Percentiles rank a stretch among this genome's conserved stretches.
These are phyloP conservation scores for Podarcis muralis DNA, from an alignment of 2,113 vertebrate genomes.

Conservation along the genomic window DNA sequence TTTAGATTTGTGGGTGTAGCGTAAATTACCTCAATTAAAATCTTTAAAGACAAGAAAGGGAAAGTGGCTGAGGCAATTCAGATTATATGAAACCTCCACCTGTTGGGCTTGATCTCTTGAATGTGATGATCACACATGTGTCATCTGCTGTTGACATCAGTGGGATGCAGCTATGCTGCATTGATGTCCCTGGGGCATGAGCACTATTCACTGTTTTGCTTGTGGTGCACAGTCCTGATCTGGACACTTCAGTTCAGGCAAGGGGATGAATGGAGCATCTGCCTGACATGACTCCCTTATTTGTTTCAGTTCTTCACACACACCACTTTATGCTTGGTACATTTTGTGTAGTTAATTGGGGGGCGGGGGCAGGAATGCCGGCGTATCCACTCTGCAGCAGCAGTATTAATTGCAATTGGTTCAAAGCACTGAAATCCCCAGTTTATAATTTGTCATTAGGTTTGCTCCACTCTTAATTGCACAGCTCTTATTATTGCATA, in stretches of 20 bases:
- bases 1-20: conserved; percentile 51
- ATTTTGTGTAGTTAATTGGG: neutral
- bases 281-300: neutral
- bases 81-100: neutral
- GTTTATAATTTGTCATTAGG: conserved; percentile 15
- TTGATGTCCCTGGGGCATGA: neutral
- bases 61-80: no score
- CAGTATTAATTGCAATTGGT: conserved; percentile 29
- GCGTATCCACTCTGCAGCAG: neutral
- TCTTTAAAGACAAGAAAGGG: neutral
- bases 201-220: neutral
- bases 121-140: neutral
- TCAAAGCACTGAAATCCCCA: conserved; percentile 29
- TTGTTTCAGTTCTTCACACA: no score
- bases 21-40: conserved; percentile 64
- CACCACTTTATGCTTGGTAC: no score
- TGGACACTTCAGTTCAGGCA: neutral
- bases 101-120: neutral
- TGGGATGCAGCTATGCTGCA: neutral
- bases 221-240: neutral
- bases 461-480: neutral
- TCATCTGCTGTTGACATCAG: neutral
- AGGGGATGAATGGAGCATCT: neutral
- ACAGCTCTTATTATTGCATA: conserved; percentile 46
- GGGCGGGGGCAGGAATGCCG: neutral